phyloP scores from a whole-genome alignment of 2,888 invertebrate species.

The Cacoxenus indagator region DNA sequence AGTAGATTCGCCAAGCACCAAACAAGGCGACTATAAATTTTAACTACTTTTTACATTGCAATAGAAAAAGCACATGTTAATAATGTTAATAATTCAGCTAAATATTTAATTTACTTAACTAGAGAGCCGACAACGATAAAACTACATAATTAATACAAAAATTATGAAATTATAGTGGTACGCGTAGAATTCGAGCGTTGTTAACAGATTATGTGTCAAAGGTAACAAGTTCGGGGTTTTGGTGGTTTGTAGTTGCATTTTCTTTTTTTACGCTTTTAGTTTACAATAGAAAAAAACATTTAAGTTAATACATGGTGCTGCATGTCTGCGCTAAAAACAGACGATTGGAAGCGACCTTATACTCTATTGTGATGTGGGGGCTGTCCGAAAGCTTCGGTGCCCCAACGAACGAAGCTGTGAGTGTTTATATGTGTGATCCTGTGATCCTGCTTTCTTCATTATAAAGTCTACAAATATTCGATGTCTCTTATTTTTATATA shows the following conservation, averaged over 20 bases:
- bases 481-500: constrained; percentile 12
- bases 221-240: constrained; percentile 61
- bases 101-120: constrained; percentile 49
- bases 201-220: constrained; percentile 29
- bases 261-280: constrained; percentile 27
- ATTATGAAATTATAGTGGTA: constrained; percentile 1
- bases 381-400: not conserved
- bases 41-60: too few species aligned
- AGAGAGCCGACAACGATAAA: constrained; percentile 27
- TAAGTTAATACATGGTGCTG: constrained; percentile 34
- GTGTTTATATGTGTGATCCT: not conserved
- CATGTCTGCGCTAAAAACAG: constrained; percentile 11
- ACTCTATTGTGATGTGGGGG: not conserved
- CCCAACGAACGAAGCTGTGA: constrained; percentile 8
- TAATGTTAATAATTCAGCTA: constrained; percentile 48
- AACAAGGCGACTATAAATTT: too few species aligned
- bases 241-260: constrained; percentile 55
- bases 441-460: not conserved
- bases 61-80: not conserved
- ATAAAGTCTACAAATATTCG: constrained; percentile 21
- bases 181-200: too few species aligned
- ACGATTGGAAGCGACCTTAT: not conserved
- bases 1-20: too few species aligned
- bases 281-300: constrained; percentile 34
- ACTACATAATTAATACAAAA: constrained; percentile 18